Evolutionary conservation across 1,140 invertebrate genomes (phyloP).

Genomic region (Bradynema listronoti): DNA sequence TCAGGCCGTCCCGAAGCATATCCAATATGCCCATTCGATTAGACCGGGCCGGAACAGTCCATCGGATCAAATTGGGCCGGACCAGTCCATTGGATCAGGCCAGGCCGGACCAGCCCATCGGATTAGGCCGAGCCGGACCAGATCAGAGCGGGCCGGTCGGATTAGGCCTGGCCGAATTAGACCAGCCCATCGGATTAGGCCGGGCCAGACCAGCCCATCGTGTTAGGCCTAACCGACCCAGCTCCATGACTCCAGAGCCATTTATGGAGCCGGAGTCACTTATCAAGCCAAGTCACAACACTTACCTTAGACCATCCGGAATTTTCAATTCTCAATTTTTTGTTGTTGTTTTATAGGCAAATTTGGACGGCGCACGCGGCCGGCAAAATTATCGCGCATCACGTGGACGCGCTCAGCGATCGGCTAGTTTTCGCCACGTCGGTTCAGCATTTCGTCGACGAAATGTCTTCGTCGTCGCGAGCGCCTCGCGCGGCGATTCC

Average conservation of each 20-base stretch:
- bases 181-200: not conserved
- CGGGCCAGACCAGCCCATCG: not conserved
- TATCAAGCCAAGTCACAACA: not conserved
- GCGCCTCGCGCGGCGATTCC: not conserved
- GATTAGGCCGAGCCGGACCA: too few species aligned
- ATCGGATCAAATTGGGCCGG: too few species aligned
- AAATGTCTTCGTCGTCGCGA: not conserved
- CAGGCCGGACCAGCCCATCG: not conserved
- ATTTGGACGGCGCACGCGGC: slow-evolving; percentile 41
- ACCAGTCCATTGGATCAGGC: too few species aligned
- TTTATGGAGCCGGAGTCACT: not conserved
- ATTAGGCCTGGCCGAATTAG: not conserved
- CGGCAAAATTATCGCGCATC: slow-evolving; percentile 34
- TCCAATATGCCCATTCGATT: too few species aligned
- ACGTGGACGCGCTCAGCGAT: slow-evolving; percentile 18
- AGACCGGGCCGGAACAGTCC: too few species aligned
- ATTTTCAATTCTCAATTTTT: too few species aligned
- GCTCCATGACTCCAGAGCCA: not conserved
- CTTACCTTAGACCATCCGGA: not conserved
- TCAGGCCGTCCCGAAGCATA: too few species aligned
- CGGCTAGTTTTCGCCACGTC: slow-evolving; percentile 34
- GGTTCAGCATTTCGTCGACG: slow-evolving; percentile 16
- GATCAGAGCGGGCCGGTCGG: too few species aligned
- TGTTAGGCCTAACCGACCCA: not conserved
- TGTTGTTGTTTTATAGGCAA: slow-evolving; percentile 20